Base-by-base conservation (phyloP, 2,888 invertebrate species). In the Drosophila planitibia region DNA sequence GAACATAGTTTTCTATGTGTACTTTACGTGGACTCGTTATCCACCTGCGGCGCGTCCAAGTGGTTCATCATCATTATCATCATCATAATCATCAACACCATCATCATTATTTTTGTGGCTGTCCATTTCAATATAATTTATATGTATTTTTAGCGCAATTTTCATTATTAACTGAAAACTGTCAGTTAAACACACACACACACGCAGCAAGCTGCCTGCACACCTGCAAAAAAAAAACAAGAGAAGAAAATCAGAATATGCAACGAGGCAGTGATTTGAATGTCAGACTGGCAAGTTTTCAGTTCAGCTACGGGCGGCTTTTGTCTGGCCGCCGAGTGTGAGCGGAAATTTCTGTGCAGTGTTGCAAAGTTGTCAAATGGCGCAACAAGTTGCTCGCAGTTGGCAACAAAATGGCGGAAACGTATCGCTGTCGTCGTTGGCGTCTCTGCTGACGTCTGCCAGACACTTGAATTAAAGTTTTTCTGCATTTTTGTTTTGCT, bases 381-480 rank as follows among this genome's bases (percentile, higher is more conserved):
- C 58, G 89, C 85, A 85, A 85, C 85, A 85, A 85, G 85, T 85
- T 89, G 89, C 82, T 66, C 60, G 44, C 16, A 22, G 58, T 22
- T 32, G 58, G 79, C 72, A 82, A 86, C 87, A 90, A 90, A 86
- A 82, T 86, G 84, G 89, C 87, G 87, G 87, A 88, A 88, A 82
- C 90, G 86, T 90, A 89, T 82, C 81, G 82, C 74, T 74, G 87
- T 76, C 79, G 41, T 12, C 14, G 74, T 63, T 71, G 79, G 14
- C 71, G 66, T 64, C 33, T 35, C 54, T 30, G 58, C 51, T 68
- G 68, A 60, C 68, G 60, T 52, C 30, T 57, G 64, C 57, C 67
- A 68, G 76, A 72, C 72, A 54, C 57, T 78, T 74, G 69, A 73
- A 83, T 84, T 78, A 80, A 84, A 76, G 75, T 76, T 69, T 53